Conservation (phyloP, 2,888 invertebrate species). For the Tenthredo notha region DNA sequence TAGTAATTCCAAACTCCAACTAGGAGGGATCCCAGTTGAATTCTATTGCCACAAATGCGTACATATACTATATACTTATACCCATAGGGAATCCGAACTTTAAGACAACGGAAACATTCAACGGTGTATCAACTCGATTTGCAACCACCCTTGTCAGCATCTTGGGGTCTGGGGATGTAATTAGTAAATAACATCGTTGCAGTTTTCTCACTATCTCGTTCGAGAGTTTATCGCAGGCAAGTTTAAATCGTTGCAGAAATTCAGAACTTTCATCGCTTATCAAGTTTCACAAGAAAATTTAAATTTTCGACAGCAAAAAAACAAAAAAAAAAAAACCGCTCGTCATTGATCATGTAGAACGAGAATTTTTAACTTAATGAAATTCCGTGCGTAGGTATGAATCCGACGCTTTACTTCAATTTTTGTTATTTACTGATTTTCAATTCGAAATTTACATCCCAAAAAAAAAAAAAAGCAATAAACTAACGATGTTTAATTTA, state of each 20-base stretch:
- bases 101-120: neutral
- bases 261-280: neutral
- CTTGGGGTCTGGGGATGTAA: neutral
- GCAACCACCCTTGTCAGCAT: slow-evolving; percentile 3
- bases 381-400: neutral
- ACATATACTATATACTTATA: neutral
- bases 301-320: neutral
- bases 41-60: slow-evolving; percentile 19
- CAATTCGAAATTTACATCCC: neutral
- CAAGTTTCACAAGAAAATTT: neutral
- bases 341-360: neutral
- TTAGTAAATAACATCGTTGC: slow-evolving; percentile 26
- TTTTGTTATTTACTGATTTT: neutral
- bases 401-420: neutral
- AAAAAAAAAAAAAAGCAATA: slow-evolving; percentile 2
- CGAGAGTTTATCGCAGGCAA: neutral
- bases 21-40: neutral
- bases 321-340: neutral
- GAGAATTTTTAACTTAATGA: neutral
- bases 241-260: neutral
- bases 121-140: slow-evolving; percentile 32
- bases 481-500: neutral
- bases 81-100: slow-evolving; percentile 1
- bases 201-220: neutral
- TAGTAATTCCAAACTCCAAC: slow-evolving; percentile 17